Evolutionary conservation across 2,888 invertebrate genomes (phyloP), one percentile per base, ranked within the genome.

Genomic region (Bembecia ichneumoniformis): DNA sequence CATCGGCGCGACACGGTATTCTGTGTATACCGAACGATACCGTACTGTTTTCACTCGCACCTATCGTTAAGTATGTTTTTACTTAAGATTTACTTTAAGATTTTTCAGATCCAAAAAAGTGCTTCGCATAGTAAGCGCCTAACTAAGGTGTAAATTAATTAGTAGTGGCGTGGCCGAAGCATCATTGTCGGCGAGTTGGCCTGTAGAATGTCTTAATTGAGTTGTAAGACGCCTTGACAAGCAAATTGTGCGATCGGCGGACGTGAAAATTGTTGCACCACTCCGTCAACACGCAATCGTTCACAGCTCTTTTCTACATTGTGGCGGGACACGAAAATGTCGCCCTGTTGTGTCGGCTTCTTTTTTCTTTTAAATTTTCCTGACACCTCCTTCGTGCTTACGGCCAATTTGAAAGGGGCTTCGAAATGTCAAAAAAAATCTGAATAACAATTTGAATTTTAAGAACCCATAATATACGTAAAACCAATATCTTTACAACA

Each of bases 231-330:
- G 63, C 64, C 63, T 67, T 83, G 84, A 84, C 84, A 77, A 70
- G 75, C 70, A 78, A 82, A 82, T 82, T 79, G 80, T 65, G 67
- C 70, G 64, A 65, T 67, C 64, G 66, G 68, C 9, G 28, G 82
- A 83, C 82, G 82, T 77, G 82, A 68, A 83, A 83, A 83, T 83
- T 82, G 74, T 62, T 60, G 57, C 59, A 62, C 61, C 69, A 69
- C 69, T 40, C 40, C 13, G 40, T 14, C 13, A 44, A 44, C 44
- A 44, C 44, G 44, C 44, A 44, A 44, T 15, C 17, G 28, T 28
- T 40, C 40, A 40, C 40, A 4, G 40, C n/a, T 13, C 28, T 28
- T n/a, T 28, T 9, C 63, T 50, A 50, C 51, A 47, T 44, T 50
- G 52, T 49, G 47, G 47, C 52, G 49, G 49, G 28, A 45, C 47